Conservation (phyloP, 2,888 invertebrate species). For the Agrilus cyanescens region DNA sequence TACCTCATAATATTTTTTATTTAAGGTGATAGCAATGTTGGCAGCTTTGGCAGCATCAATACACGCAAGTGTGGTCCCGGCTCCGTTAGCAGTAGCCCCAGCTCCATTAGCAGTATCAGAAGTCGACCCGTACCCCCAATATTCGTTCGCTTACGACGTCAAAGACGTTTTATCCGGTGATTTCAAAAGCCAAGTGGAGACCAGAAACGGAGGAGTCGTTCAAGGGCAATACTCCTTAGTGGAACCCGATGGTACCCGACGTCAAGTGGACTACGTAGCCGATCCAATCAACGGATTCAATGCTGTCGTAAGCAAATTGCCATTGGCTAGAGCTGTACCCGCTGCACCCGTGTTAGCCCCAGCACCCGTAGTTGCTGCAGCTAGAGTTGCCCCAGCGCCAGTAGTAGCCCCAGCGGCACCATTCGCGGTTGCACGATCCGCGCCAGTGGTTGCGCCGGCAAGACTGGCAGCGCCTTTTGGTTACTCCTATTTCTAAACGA, state of each 20-base stretch:
- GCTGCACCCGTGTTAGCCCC: conserved; percentile 15
- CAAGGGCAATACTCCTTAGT: conserved; percentile 51
- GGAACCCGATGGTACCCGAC: conserved; percentile 52
- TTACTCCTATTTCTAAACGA: not conserved
- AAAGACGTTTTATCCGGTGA: conserved; percentile 54
- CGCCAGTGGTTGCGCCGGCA: conserved; percentile 27
- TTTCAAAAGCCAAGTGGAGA: conserved; percentile 41
- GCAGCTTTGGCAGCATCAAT: too few species aligned
- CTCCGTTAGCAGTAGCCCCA: conserved; percentile 1
- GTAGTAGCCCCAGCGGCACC: conserved; percentile 27
- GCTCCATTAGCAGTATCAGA: conserved; percentile 38
- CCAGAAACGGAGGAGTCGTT: conserved; percentile 49
- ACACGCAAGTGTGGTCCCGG: not conserved
- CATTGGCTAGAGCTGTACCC: conserved; percentile 29
- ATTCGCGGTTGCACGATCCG: conserved; percentile 25
- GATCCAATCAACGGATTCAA: conserved; percentile 57
- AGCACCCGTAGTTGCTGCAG: conserved; percentile 19
- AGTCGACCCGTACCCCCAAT: conserved; percentile 52
- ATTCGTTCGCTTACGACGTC: conserved; percentile 57
- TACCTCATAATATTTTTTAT: too few species aligned
- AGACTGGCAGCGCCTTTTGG: conserved; percentile 11
- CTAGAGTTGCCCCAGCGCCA: conserved; percentile 26
- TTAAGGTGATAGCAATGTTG: too few species aligned
- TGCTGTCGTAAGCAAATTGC: conserved; percentile 53
- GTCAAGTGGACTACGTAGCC: conserved; percentile 51